A percentile compares a stretch with the other conserved stretches of the same genome.
Conservation (phyloP, 2,888 invertebrate genomes). For the Caenorhabditis wallacei region DNA sequence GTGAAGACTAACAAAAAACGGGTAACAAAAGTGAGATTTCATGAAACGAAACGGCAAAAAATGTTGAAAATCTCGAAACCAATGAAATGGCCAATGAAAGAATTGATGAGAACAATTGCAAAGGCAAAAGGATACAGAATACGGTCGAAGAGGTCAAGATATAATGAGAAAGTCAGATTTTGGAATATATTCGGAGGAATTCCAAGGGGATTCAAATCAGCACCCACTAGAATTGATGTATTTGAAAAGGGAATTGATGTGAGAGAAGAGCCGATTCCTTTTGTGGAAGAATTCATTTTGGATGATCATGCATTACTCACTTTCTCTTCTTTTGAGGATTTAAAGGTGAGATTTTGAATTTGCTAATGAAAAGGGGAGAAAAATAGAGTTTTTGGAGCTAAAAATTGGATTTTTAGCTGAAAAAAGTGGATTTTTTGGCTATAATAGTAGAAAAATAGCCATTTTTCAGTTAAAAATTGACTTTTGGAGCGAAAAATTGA, state of each 20-base stretch:
- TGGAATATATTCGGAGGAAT: background rate
- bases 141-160: slow-evolving; percentile 24
- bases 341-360: slow-evolving; percentile 32
- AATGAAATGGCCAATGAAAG: slow-evolving; percentile 34
- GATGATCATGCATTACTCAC: slow-evolving; percentile 51
- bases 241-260: slow-evolving; percentile 61
- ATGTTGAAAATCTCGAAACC: background rate
- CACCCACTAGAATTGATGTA: slow-evolving; percentile 26
- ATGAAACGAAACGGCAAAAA: slow-evolving; percentile 17
- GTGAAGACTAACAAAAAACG: slow-evolving; percentile 3
- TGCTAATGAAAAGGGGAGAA: background rate
- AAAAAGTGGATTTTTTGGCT: too few species aligned
- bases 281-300: slow-evolving; percentile 56
- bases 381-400: too few species aligned
- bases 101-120: background rate
- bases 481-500: too few species aligned
- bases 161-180: background rate
- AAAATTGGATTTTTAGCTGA: too few species aligned
- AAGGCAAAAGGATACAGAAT: slow-evolving; percentile 10
- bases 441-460: too few species aligned
- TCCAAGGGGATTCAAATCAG: background rate
- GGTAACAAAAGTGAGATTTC: slow-evolving; percentile 13
- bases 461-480: too few species aligned
- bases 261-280: slow-evolving; percentile 52
- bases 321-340: slow-evolving; percentile 48